Conservation (phyloP, 2,888 invertebrate species). For the Rhaphigaster nebulosa region DNA sequence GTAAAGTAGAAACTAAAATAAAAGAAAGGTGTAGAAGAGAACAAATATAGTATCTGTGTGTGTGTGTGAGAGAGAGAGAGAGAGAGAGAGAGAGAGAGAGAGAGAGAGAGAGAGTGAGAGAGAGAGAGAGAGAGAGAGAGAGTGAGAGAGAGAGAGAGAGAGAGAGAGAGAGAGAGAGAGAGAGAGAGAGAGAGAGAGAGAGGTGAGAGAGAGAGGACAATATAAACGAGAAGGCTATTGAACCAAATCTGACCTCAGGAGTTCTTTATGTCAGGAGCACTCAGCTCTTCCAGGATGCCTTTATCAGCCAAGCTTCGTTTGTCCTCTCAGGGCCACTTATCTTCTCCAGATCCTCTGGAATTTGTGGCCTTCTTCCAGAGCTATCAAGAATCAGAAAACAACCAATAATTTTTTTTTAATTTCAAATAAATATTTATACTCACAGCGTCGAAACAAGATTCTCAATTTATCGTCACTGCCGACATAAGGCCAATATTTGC, state of each 20-base stretch:
- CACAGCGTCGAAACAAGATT: neutral
- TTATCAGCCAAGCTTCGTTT: neutral
- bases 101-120: neutral
- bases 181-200: too few relatives aligned
- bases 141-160: neutral
- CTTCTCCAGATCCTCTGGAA: neutral
- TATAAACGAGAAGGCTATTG: neutral
- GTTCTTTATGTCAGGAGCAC: conserved; percentile 7
- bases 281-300: neutral
- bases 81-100: neutral
- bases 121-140: neutral
- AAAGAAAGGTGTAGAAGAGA: neutral
- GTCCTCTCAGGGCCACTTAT: neutral
- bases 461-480: neutral
- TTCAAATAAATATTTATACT: too few relatives aligned
- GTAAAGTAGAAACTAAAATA: neutral
- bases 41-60: neutral
- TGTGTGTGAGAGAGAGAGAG: neutral
- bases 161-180: neutral
- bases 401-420: neutral
- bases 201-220: neutral
- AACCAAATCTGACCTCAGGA: conserved; percentile 12
- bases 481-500: too few relatives aligned
- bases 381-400: neutral
- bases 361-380: neutral